Base-by-base conservation (phyloP, 2,113 vertebrate genomes). In the Opisthocomus hoazin region DNA sequence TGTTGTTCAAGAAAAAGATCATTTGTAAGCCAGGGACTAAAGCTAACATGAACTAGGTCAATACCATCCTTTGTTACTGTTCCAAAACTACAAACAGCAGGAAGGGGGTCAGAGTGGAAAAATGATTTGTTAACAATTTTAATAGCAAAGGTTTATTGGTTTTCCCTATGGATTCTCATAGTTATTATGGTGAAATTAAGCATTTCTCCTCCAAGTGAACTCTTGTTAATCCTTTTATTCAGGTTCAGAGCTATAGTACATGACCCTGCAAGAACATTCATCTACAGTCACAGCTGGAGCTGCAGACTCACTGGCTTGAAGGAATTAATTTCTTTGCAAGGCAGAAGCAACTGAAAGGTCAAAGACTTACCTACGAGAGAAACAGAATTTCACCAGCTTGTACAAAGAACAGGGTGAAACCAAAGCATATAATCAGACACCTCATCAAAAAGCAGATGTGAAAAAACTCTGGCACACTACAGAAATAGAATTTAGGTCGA, bases 111-210 rank as follows among this genome's bases (percentile, higher is more conserved):
- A 90, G 79, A 54, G 64, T 65, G 51, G 81, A 93, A 95, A 90
- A 92, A 95, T 91, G 70, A 92, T 95, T 96, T 93, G 69, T 74
- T 95, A 95, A 91, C 93, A 87, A 64, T 96, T 94, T 92, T 87
- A 96, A 95, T 94, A 95, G 69, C 66, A 87, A 92, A 92, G 51
- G 51, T 94, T 94, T 89, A 71, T 91, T 70, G 54, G 63, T 90
- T 90, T 96, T 87, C 88, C 94, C 88, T 69, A 60, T 56, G 84
- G 92, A 92, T 70, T 46, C 65, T 71, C 73, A 60, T 90, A 29
- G 56, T 84, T 96, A 96, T 81, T 85, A 87, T 71, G 58, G 75
- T 87, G 75, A 95, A 96, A 95, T 82, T 93, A 96, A 96, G 70
- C 63, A 3, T 32, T 89, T 90, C 83, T 79, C 63, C 73, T 87